phyloP scores from a whole-genome alignment of 2,797 vertebrate species.

The Heterohyrax brucei region DNA sequence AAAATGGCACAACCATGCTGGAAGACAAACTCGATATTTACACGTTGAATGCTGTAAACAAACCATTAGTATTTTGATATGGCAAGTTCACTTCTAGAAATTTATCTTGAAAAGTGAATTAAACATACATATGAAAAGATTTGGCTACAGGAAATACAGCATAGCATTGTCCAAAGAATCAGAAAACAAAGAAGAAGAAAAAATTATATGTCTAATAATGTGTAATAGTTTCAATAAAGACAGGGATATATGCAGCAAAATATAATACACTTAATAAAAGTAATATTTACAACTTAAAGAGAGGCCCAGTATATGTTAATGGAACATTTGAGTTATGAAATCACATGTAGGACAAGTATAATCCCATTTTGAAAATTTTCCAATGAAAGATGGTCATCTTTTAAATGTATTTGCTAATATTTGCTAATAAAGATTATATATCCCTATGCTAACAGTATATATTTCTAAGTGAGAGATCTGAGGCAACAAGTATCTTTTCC shows the following conservation, averaged over 20 bases:
- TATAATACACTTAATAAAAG: not conserved
- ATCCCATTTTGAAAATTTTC: constrained; percentile 2
- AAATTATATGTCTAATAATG: not conserved
- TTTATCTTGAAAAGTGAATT: not conserved
- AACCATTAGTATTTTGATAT: constrained; percentile 13
- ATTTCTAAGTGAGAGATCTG: not conserved
- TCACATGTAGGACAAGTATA: not conserved
- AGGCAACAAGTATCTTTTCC: not conserved
- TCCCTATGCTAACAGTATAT: not conserved
- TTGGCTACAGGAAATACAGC: not conserved
- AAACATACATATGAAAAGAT: not conserved
- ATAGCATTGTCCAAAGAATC: not conserved
- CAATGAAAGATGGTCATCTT: not conserved
- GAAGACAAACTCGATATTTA: not conserved
- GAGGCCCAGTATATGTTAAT: not conserved
- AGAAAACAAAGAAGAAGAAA: not conserved
- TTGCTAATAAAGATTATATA: not conserved
- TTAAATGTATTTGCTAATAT: not conserved
- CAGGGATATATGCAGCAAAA: not conserved
- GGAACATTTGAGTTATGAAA: not conserved
- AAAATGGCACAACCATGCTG: not conserved
- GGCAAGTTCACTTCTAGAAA: not conserved
- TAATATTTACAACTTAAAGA: not conserved
- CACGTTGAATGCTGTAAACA: not conserved
- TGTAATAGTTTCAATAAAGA: not conserved